phyloP scores from a whole-genome alignment of 1,140 invertebrate genomes.

The Drosophila neocordata region DNA sequence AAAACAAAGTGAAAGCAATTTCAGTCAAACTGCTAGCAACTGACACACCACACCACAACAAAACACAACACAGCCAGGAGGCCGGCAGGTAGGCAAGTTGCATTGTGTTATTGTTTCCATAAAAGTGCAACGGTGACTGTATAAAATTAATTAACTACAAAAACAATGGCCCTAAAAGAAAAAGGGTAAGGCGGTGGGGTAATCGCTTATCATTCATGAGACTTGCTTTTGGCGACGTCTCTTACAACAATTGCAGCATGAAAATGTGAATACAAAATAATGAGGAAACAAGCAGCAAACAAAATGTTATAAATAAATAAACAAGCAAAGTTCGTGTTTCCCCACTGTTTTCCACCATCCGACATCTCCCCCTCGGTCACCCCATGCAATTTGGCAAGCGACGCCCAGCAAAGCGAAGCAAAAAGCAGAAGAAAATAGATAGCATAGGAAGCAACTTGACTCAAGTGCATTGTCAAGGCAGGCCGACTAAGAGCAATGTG shows the following conservation, averaged over 20 bases:
- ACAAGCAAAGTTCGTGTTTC: slow-evolving; percentile 35
- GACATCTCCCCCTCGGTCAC: background rate
- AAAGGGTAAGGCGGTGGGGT: background rate
- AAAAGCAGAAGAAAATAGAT: slow-evolving; percentile 18
- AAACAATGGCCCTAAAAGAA: slow-evolving; percentile 42
- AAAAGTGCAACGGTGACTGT: slow-evolving; percentile 61
- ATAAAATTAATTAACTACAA: slow-evolving; percentile 74
- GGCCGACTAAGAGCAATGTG: slow-evolving; percentile 35
- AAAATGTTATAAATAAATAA: slow-evolving; percentile 76
- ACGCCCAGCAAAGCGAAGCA: slow-evolving; percentile 34
- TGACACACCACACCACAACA: slow-evolving; percentile 4
- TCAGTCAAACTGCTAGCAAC: slow-evolving; percentile 36
- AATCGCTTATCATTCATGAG: slow-evolving; percentile 56
- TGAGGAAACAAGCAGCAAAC: slow-evolving; percentile 68
- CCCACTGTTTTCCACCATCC: background rate
- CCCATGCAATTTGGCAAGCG: slow-evolving; percentile 52
- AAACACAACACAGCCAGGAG: no score
- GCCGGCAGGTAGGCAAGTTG: slow-evolving; percentile 19
- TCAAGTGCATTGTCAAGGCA: slow-evolving; percentile 78
- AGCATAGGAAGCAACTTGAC: slow-evolving; percentile 74
- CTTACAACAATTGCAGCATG: background rate
- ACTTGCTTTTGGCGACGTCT: background rate
- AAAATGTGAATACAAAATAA: slow-evolving; percentile 54
- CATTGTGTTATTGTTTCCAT: slow-evolving; percentile 42
- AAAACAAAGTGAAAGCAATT: slow-evolving; percentile 51